phyloP scores from a whole-genome alignment of 2,797 vertebrate species.

The Syngnathus rostellatus region DNA sequence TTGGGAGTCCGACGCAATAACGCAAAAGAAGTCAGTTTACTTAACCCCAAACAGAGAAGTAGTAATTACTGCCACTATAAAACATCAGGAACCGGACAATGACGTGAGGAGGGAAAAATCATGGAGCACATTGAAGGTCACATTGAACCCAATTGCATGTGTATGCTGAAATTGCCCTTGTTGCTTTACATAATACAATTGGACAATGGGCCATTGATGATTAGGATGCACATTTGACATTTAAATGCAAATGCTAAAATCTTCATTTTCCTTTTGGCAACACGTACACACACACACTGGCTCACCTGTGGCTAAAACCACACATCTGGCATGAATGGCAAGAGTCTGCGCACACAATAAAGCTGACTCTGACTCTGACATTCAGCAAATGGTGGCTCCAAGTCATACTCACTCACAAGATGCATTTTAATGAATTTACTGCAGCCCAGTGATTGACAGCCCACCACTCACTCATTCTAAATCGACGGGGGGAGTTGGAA shows the following conservation, averaged over 20 bases:
- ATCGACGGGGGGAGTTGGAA: not conserved
- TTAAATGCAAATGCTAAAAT: not conserved
- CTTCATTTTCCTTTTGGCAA: not conserved
- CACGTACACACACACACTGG: not conserved
- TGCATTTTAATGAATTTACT: not conserved
- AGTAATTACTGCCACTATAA: slow-evolving; percentile 17
- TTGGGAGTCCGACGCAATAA: slow-evolving; percentile 22
- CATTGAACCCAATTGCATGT: not conserved
- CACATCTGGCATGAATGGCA: not conserved
- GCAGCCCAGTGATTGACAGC: not conserved
- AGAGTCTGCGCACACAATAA: not conserved
- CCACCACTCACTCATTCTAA: not conserved
- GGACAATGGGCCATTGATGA: not conserved
- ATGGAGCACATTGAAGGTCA: not conserved
- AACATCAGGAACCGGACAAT: not conserved
- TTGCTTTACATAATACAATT: too few relatives aligned
- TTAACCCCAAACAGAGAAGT: slow-evolving; percentile 26
- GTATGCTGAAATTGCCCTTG: too few relatives aligned
- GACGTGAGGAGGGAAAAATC: not conserved
- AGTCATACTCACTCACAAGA: not conserved
- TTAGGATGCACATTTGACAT: not conserved
- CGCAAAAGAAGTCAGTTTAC: slow-evolving; percentile 36
- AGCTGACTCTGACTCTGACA: too few relatives aligned
- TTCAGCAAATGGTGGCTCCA: not conserved
- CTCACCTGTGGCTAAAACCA: not conserved